Evolutionary conservation across 2,888 invertebrate species (phyloP).

Genomic region (Julus scanicus): DNA sequence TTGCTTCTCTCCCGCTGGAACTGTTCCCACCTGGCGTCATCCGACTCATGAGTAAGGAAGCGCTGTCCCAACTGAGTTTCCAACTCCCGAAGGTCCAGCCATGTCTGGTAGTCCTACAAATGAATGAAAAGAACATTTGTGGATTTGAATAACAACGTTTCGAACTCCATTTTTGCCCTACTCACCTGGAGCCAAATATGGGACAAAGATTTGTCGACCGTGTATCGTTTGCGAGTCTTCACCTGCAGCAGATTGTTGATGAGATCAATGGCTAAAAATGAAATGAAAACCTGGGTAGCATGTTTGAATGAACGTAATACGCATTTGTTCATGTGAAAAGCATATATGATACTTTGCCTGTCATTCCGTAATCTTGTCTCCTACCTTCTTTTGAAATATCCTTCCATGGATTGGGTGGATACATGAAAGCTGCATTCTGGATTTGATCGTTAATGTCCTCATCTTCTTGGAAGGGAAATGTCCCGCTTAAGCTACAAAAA

Average conservation of each 20-base stretch:
- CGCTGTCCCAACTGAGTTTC: constrained; percentile 82
- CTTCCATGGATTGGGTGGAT: constrained; percentile 97
- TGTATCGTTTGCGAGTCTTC: constrained; percentile 92
- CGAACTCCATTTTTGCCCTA: neutral
- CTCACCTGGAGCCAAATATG: constrained; percentile 95
- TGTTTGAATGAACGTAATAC: neutral
- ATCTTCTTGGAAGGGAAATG: constrained; percentile 99
- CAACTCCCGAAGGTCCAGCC: constrained; percentile 90
- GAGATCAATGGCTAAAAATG: constrained; percentile 89
- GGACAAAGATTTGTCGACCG: constrained; percentile 93
- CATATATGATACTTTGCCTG: too few relatives aligned
- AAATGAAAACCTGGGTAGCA: neutral
- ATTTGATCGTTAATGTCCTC: constrained; percentile 99
- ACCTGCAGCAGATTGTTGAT: constrained; percentile 75
- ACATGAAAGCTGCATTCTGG: constrained; percentile 99
- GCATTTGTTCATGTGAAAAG: too few relatives aligned
- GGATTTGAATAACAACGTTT: too few relatives aligned
- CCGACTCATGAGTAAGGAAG: constrained; percentile 91
- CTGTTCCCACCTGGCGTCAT: constrained; percentile 88
- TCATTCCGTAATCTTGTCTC: neutral
- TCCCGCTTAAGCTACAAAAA: constrained; percentile 86
- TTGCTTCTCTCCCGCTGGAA: constrained; percentile 67
- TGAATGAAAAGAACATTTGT: constrained; percentile 58
- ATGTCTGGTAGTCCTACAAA: constrained; percentile 89
- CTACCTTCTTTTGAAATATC: constrained; percentile 91